These are phyloP conservation scores for Philereme transversata DNA, from an alignment of 2,888 invertebrate species.

Conservation along the genomic window DNA sequence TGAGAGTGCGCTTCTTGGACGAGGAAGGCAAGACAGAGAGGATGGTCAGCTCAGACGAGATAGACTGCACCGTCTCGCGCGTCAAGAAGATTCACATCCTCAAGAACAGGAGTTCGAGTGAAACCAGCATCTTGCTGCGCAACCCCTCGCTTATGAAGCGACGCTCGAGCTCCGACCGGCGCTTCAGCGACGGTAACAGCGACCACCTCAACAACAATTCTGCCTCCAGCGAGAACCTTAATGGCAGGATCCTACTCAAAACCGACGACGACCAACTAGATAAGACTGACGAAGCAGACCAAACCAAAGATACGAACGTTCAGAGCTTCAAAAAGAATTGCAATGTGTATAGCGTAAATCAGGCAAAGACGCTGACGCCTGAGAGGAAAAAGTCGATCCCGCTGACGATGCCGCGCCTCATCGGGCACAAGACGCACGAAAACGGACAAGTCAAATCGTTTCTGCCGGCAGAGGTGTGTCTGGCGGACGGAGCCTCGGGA, in stretches of 20 bases:
- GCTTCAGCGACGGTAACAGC: conserved; percentile 61
- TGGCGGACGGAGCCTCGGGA: conserved; percentile 64
- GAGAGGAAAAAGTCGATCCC: conserved; percentile 71
- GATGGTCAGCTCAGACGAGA: conserved; percentile 75
- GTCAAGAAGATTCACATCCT: conserved; percentile 80
- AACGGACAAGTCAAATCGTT: conserved; percentile 61
- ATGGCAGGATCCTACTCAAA: conserved; percentile 51
- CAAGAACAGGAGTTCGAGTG: conserved; percentile 80
- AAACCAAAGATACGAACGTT: conserved; percentile 72
- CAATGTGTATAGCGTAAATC: conserved; percentile 80
- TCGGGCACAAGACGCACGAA: conserved; percentile 64
- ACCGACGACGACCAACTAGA: conserved; percentile 58
- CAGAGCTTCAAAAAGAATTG: conserved; percentile 77
- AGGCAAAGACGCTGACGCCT: conserved; percentile 76
- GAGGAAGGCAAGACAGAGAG: conserved; percentile 80
- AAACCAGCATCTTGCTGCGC: conserved; percentile 75
- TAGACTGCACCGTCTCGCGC: conserved; percentile 71
- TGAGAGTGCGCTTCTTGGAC: conserved; percentile 76
- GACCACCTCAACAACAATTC: conserved; percentile 73
- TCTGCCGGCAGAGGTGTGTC: conserved; percentile 68
- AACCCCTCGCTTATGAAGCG: conserved; percentile 74
- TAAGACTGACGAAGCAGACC: conserved; percentile 68
- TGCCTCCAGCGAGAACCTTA: conserved; percentile 70
- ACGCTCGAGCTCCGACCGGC: conserved; percentile 63
- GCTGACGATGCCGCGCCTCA: conserved; percentile 69